Base-by-base conservation (phyloP, 2,113 vertebrate genomes). In the Cephalopterus ornatus region DNA sequence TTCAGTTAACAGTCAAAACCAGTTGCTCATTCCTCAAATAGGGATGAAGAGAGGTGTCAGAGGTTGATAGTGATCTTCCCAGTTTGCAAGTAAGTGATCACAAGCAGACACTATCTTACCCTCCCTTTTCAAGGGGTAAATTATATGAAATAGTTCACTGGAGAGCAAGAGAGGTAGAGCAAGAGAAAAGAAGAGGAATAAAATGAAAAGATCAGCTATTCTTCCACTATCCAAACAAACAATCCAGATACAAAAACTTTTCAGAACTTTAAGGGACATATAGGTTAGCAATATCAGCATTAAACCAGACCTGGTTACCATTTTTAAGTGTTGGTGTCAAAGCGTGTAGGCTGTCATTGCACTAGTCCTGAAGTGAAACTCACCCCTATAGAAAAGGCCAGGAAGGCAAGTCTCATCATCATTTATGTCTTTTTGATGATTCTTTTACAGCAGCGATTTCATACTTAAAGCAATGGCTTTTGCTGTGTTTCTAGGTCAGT, bases 401-500 rank as follows among this genome's bases (percentile, higher is more conserved):
- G 33, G 30, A 83, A 66, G 24, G 23, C 22, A 74, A 42, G 3
- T 37, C 28, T 42, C 39, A 63, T 26, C 28, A 41, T 33, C 39
- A 41, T n/a, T 83, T 66, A 23, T 20, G 24, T 46, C 13, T n/a
- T 92, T 78, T 89, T 21, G 37, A 20, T 68, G 44, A 80, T 28
- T 39, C 10, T 92, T 87, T 65, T 49, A 58, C 12, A 67, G 11
- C 33, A 56, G 47, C 20, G 35, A 52, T 63, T 76, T 22, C 2
- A 72, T 35, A 46, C 8, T 67, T 76, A 56, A 91, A 91, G 30
- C 73, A 92, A 41, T 67, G 8, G 5, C 5, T 85, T 67, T 77
- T 81, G 68, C 88, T 81, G 21, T 88, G 14, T 95, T 95, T 91
- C 59, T 88, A 72, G 70, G 66, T 93, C 50, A 85, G 46, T 92